A percentile compares a stretch with the other conserved stretches of the same genome.
These are phyloP conservation scores for Sinocyclocheilus anophthalmus DNA, from an alignment of 2,113 vertebrate species.

Conservation along the genomic window DNA sequence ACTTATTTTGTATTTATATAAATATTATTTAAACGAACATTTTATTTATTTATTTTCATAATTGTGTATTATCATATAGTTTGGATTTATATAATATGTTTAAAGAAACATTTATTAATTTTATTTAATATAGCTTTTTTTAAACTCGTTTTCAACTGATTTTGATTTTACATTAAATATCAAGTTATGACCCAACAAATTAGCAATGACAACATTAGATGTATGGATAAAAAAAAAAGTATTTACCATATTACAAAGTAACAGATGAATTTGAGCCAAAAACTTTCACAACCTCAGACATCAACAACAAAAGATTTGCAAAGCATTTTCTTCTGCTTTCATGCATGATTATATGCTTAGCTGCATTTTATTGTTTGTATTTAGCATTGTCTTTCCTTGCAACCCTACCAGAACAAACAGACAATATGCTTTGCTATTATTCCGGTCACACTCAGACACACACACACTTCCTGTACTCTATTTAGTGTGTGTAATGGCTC, in stretches of 20 bases:
- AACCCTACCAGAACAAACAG: not conserved
- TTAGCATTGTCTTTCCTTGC: not conserved
- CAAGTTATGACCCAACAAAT: not conserved
- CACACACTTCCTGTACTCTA: conserved; percentile 15
- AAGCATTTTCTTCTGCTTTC: conserved; percentile 1
- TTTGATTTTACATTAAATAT: conserved; percentile 1
- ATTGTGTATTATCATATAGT: not conserved
- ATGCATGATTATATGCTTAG: not conserved
- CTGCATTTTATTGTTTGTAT: not conserved
- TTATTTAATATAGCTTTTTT: not conserved
- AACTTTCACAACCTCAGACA: not conserved
- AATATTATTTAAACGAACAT: not conserved
- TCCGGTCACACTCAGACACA: not conserved
- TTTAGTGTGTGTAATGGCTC: conserved; percentile 14
- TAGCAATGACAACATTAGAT: not conserved
- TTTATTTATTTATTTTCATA: not conserved
- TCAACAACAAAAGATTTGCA: not conserved
- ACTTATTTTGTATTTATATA: too few relatives aligned
- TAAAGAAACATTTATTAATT: not conserved
- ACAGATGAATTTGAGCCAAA: not conserved
- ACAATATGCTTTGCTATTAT: not conserved
- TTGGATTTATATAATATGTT: not conserved
- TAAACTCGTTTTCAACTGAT: not conserved
- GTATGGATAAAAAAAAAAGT: not conserved
- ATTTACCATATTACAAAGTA: not conserved